phyloP scores from a whole-genome alignment of 2,888 invertebrate species.

The Clivina fossor region DNA sequence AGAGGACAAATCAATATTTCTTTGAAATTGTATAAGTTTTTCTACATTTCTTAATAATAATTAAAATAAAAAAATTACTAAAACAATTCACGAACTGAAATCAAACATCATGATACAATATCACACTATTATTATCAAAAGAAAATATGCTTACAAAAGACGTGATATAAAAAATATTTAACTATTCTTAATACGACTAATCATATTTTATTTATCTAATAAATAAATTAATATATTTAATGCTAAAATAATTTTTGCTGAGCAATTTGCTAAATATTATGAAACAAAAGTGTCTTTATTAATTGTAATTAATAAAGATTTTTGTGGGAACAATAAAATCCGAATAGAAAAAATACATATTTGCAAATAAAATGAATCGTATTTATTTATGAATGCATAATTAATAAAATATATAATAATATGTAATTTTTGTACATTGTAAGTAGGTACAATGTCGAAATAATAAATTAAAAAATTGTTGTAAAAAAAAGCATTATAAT shows the following conservation, averaged over 20 bases:
- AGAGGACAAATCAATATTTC: no score
- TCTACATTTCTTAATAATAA: no score
- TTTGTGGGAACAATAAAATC: conserved; percentile 33
- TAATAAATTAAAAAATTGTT: conserved; percentile 5
- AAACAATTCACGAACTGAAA: no score
- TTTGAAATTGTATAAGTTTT: no score
- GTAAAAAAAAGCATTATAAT: conserved; percentile 27
- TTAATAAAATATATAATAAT: conserved; percentile 6
- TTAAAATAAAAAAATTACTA: no score
- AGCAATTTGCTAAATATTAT: conserved; percentile 20
- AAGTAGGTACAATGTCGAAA: conserved; percentile 16
- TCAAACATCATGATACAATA: no score
- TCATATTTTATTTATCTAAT: conserved; percentile 1
- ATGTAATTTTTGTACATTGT: conserved; percentile 29
- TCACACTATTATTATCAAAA: conserved; percentile 3
- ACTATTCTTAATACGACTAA: not conserved
- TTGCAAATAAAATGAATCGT: conserved; percentile 15
- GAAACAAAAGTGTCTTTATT: conserved; percentile 22
- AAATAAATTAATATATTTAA: conserved; percentile 7
- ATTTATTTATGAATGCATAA: conserved; percentile 21
- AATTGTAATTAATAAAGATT: conserved; percentile 20
- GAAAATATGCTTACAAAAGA: not conserved
- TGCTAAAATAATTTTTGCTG: no score
- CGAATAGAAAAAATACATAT: conserved; percentile 23
- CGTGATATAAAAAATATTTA: conserved; percentile 15